Conservation (phyloP, 2,888 invertebrate genomes). For the Pomacea canaliculata region DNA sequence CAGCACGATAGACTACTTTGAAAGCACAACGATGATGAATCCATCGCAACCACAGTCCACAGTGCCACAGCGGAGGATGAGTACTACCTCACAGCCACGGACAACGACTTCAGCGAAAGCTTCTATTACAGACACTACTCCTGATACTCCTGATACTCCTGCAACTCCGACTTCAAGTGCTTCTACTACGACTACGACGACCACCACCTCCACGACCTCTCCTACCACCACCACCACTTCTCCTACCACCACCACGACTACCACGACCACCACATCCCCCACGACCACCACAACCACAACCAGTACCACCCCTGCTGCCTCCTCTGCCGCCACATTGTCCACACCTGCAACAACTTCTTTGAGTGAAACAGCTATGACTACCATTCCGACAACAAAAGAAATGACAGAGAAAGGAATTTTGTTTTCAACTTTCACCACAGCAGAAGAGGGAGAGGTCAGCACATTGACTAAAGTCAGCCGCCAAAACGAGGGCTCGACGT, state of each 20-base stretch:
- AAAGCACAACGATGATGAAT: not conserved
- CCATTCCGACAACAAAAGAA: not conserved
- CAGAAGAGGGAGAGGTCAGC: too few species aligned
- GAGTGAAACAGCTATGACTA: not conserved
- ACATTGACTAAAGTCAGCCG: too few species aligned
- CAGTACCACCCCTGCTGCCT: not conserved
- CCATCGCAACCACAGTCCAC: conserved; percentile 1
- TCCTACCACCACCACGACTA: not conserved
- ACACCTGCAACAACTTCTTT: conserved; percentile 1
- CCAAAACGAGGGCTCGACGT: too few species aligned
- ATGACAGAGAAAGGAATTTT: too few species aligned
- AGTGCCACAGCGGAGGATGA: too few species aligned
- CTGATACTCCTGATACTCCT: conserved; percentile 2
- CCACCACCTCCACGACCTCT: conserved; percentile 4
- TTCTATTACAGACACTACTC: not conserved
- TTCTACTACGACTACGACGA: not conserved
- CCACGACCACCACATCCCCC: not conserved
- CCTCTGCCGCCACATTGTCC: conserved; percentile 2
- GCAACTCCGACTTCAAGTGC: not conserved
- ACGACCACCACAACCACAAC: not conserved
- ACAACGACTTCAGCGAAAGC: not conserved
- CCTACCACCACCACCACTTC: conserved; percentile 1
- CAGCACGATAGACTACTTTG: not conserved
- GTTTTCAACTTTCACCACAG: too few species aligned
- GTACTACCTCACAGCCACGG: not conserved